These are phyloP conservation scores for Conopomorpha cramerella DNA, from an alignment of 1,140 invertebrate genomes.

Conservation along the genomic window DNA sequence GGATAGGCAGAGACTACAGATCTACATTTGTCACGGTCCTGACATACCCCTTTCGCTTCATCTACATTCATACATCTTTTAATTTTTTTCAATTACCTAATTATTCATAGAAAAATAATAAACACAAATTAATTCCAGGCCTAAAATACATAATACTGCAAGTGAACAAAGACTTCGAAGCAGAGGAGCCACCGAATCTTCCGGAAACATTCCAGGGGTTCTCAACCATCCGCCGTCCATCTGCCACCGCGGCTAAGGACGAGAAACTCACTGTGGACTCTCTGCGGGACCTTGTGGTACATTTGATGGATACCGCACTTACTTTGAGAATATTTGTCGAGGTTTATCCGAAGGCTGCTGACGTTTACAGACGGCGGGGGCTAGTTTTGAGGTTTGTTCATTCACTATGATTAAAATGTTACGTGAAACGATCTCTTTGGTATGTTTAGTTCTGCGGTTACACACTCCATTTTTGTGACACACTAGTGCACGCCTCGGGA, in stretches of 20 bases:
- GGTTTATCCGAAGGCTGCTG: constrained; percentile 61
- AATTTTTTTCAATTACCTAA: too few species aligned
- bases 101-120: too few species aligned
- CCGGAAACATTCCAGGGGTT: constrained; percentile 56
- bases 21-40: too few species aligned
- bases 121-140: constrained; percentile 21
- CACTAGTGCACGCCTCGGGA: too few species aligned
- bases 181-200: constrained; percentile 43
- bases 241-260: constrained; percentile 17
- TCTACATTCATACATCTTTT: too few species aligned
- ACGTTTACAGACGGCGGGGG: constrained; percentile 57
- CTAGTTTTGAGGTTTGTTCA: constrained; percentile 62
- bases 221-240: constrained; percentile 31
- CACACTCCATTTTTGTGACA: too few species aligned
- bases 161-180: constrained; percentile 61
- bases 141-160: constrained; percentile 53
- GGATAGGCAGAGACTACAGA: too few species aligned
- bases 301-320: constrained; percentile 70
- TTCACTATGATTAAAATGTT: constrained; percentile 5
- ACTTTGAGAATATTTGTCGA: constrained; percentile 70
- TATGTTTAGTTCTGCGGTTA: neutral
- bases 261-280: constrained; percentile 47
- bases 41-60: too few species aligned
- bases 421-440: neutral
- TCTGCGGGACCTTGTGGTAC: constrained; percentile 72